These are phyloP conservation scores for Dryocosmus kuriphilus DNA, from an alignment of 2,888 invertebrate genomes.

Conservation along the genomic window DNA sequence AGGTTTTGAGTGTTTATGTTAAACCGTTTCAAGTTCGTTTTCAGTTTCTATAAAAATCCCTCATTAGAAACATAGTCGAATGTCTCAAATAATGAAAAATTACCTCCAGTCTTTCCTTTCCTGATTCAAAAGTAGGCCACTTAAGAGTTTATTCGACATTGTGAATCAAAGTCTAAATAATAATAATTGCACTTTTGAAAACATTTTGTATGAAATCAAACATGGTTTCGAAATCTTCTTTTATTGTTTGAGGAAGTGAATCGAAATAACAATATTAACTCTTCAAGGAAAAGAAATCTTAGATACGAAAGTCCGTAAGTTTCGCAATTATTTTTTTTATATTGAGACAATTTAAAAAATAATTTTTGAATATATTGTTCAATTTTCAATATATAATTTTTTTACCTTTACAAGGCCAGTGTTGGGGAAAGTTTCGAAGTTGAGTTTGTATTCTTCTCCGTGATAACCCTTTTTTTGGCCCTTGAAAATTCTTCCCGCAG, in stretches of 20 bases:
- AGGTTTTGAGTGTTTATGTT: background rate
- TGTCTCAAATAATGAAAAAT: conserved; percentile 23
- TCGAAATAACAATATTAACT: background rate
- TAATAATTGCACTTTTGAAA: background rate
- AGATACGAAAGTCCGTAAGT: background rate
- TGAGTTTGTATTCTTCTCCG: conserved; percentile 81
- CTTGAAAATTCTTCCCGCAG: conserved; percentile 82
- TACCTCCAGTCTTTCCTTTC: conserved; percentile 9
- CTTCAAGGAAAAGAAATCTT: background rate
- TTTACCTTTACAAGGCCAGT: conserved; percentile 82
- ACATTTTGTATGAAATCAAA: too few relatives aligned
- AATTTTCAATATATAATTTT: background rate
- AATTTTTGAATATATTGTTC: too few relatives aligned
- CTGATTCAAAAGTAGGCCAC: background rate
- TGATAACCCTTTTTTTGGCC: conserved; percentile 78
- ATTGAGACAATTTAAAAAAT: background rate
- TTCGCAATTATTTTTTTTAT: background rate
- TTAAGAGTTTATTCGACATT: background rate
- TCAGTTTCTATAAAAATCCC: background rate
- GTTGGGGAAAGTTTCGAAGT: conserved; percentile 82
- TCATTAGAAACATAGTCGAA: conserved; percentile 4
- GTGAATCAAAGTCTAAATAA: background rate
- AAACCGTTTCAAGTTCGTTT: conserved; percentile 4
- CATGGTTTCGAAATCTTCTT: background rate
- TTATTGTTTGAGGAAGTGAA: background rate